Evolutionary conservation across 2,888 invertebrate genomes (phyloP).

Genomic region (Eulithis testata): DNA sequence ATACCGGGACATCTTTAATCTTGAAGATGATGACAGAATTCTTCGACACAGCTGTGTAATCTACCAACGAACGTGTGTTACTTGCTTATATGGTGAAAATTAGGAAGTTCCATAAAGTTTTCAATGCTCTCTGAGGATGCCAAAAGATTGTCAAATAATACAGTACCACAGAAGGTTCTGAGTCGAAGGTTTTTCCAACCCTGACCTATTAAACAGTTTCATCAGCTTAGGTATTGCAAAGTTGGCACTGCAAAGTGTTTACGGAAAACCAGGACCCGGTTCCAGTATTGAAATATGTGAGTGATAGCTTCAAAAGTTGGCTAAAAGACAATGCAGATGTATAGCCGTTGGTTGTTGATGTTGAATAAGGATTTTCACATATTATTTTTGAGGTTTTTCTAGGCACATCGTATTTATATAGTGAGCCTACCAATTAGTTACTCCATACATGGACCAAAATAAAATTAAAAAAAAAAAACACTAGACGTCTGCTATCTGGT

Average conservation of each 20-base stretch:
- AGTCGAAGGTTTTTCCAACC: conserved; percentile 28
- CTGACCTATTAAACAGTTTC: conserved; percentile 38
- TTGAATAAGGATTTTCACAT: background rate
- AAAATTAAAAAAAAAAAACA: no score
- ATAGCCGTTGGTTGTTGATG: background rate
- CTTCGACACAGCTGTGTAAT: no score
- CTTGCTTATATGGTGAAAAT: no score
- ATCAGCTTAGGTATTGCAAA: conserved; percentile 26
- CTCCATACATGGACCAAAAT: no score
- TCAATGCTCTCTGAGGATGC: background rate
- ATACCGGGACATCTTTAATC: no score
- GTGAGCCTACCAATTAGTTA: no score
- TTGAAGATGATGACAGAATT: no score
- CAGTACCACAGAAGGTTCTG: conserved; percentile 9
- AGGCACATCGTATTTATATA: background rate
- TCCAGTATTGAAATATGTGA: conserved; percentile 2
- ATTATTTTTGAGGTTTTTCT: background rate
- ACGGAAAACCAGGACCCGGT: conserved; percentile 10
- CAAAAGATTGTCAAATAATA: background rate
- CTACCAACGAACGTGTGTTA: no score
- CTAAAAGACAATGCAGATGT: conserved; percentile 18
- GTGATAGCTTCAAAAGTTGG: conserved; percentile 21
- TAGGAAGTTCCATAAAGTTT: background rate
- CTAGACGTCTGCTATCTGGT: no score
- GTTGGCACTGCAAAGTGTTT: conserved; percentile 30